Percentiles rank a stretch among this genome's conserved stretches.
phyloP scores from a whole-genome alignment of 2,113 vertebrate species.

The Ivindomyrus marchei region DNA sequence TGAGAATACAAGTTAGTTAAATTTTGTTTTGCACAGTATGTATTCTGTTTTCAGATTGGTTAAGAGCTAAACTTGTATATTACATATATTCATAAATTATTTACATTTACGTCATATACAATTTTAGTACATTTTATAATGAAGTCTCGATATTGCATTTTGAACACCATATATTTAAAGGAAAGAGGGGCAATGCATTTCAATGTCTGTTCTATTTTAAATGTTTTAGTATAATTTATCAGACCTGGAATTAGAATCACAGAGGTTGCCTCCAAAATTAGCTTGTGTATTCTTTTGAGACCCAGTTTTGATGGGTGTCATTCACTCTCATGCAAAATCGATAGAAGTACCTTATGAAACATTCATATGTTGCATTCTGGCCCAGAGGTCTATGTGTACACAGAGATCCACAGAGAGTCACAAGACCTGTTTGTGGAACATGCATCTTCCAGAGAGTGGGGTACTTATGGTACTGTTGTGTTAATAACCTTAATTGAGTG shows the following conservation, averaged over 20 bases:
- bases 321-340: conserved; percentile 26
- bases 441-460: neutral
- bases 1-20: neutral
- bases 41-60: neutral
- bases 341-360: conserved; percentile 29
- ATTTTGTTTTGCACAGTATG: neutral
- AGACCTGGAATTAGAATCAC: neutral
- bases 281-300: conserved; percentile 15
- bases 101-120: neutral
- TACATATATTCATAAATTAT: neutral
- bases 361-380: conserved; percentile 31
- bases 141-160: neutral
- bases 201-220: neutral
- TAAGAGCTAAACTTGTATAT: neutral
- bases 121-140: neutral
- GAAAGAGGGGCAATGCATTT: neutral
- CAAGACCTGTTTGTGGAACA: neutral
- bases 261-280: neutral
- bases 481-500: no score
- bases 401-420: neutral
- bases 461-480: neutral
- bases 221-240: neutral
- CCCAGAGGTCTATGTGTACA: conserved; percentile 18
- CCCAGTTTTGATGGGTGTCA: conserved; percentile 4
- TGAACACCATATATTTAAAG: neutral